These are phyloP conservation scores for Corythornis cristatus DNA, from an alignment of 2,113 vertebrate genomes.

Conservation along the genomic window DNA sequence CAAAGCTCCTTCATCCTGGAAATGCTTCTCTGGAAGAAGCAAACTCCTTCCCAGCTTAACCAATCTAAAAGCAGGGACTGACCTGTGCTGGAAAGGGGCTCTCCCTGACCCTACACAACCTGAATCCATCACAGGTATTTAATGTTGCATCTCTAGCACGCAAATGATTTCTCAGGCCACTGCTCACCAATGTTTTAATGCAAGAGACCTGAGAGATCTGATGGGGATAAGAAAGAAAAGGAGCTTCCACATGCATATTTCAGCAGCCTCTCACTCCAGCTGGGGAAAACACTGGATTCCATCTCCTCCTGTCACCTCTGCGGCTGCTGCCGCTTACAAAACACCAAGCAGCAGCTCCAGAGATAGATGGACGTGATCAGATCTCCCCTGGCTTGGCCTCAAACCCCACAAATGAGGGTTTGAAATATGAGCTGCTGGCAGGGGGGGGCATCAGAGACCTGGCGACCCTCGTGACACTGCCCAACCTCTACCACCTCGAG, in stretches of 20 bases:
- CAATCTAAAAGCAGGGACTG: neutral
- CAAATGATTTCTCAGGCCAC: neutral
- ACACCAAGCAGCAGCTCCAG: neutral
- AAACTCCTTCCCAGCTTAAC: neutral
- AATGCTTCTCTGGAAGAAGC: neutral
- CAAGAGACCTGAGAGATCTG: neutral
- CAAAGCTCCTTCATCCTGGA: neutral
- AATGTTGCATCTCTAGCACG: neutral
- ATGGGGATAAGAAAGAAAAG: neutral
- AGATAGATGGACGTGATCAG: neutral
- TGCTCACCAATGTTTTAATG: neutral
- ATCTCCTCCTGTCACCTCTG: constrained; percentile 13
- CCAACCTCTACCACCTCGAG: neutral
- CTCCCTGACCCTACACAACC: neutral
- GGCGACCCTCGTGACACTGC: neutral
- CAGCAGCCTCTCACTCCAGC: neutral
- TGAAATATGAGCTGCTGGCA: neutral
- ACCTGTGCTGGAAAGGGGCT: neutral
- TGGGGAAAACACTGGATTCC: neutral
- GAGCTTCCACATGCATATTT: neutral
- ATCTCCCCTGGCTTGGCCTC: neutral
- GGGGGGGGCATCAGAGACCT: neutral
- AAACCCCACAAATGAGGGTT: neutral
- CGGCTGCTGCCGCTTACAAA: neutral
- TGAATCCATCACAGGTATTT: neutral